A percentile compares a stretch with the other conserved stretches of the same genome.
Evolutionary conservation across 2,888 invertebrate species (phyloP).

Genomic region (Apodemia duryi): DNA sequence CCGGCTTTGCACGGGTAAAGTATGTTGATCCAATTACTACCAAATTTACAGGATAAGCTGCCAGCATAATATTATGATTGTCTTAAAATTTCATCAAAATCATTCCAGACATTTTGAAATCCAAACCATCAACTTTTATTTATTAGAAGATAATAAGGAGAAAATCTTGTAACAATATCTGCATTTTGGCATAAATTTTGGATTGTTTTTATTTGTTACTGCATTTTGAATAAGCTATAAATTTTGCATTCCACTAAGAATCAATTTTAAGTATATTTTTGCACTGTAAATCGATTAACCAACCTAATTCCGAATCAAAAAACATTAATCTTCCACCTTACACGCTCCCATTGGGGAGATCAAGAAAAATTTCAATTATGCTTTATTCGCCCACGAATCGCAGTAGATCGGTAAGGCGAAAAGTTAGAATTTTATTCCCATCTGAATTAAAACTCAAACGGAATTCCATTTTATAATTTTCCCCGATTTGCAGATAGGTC

Average conservation of each 20-base stretch:
- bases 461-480: slow-evolving; percentile 58
- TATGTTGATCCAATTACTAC: too few species aligned
- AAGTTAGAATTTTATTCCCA: slow-evolving; percentile 48
- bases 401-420: slow-evolving; percentile 39
- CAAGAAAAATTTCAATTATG: slow-evolving; percentile 62
- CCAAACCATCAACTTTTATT: too few species aligned
- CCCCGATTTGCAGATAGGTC: slow-evolving; percentile 44
- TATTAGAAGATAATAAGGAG: too few species aligned
- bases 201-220: too few species aligned
- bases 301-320: slow-evolving; percentile 15
- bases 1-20: too few species aligned
- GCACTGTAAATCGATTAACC: slow-evolving; percentile 14
- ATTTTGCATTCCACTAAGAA: neutral
- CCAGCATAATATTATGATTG: too few species aligned
- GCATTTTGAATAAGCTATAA: too few species aligned
- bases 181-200: too few species aligned
- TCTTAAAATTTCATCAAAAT: too few species aligned
- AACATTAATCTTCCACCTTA: slow-evolving; percentile 28
- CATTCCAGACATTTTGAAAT: too few species aligned
- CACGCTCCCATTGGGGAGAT: slow-evolving; percentile 42
- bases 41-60: too few species aligned
- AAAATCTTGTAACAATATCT: too few species aligned
- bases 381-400: slow-evolving; percentile 33
- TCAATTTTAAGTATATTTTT: neutral
- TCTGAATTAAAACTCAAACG: slow-evolving; percentile 54